Evolutionary conservation across 2,888 invertebrate genomes (phyloP).

Genomic region (Bombylius discolor): DNA sequence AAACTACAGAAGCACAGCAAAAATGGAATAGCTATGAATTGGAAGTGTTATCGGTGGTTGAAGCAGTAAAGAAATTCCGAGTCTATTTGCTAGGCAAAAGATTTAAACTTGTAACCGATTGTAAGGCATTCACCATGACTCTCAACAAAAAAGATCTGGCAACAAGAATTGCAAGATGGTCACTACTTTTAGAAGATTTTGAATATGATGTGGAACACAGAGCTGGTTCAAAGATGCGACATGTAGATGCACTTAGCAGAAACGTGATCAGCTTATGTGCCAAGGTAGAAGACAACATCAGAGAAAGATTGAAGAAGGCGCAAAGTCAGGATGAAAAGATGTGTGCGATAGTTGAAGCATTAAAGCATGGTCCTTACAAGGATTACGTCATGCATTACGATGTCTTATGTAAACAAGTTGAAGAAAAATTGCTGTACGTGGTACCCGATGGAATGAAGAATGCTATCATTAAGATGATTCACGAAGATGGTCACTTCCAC

Average conservation of each 20-base stretch:
- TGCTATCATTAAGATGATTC: background rate
- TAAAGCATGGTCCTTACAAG: background rate
- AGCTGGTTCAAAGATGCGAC: constrained; percentile 12
- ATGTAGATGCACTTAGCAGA: constrained; percentile 17
- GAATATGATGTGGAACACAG: constrained; percentile 17
- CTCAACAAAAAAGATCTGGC: constrained; percentile 13
- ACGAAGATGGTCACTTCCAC: constrained; percentile 2
- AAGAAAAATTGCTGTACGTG: constrained; percentile 6
- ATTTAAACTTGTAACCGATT: constrained; percentile 15
- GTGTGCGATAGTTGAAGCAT: background rate
- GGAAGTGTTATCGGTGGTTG: constrained; percentile 7
- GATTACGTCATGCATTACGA: background rate
- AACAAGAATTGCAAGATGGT: constrained; percentile 13
- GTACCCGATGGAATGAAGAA: constrained; percentile 1
- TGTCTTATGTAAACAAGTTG: constrained; percentile 1
- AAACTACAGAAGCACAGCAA: no score
- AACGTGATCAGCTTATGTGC: constrained; percentile 9
- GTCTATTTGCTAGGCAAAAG: constrained; percentile 9
- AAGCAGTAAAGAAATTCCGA: background rate
- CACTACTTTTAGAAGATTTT: constrained; percentile 17
- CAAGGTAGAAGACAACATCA: background rate
- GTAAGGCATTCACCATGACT: constrained; percentile 13
- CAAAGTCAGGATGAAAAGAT: constrained; percentile 7
- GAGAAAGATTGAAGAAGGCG: background rate
- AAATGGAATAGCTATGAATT: constrained; percentile 3